phyloP scores from a whole-genome alignment of 2,113 vertebrate genomes.

The Chroicocephalus ridibundus region DNA sequence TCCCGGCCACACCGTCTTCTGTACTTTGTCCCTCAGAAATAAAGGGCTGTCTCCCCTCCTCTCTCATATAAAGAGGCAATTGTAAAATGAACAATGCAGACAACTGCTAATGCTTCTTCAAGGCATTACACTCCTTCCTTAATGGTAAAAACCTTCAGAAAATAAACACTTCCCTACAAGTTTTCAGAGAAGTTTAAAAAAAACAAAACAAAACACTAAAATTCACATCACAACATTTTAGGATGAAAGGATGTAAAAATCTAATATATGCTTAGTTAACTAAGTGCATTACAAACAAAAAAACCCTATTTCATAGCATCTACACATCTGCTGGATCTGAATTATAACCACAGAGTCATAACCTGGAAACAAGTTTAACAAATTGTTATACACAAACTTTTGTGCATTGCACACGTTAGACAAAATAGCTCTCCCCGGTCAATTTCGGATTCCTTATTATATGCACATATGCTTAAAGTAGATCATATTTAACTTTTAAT shows the following conservation, averaged over 20 bases:
- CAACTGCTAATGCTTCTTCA: not conserved
- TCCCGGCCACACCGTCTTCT: not conserved
- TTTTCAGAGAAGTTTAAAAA: not conserved
- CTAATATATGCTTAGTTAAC: not conserved
- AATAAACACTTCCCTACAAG: not conserved
- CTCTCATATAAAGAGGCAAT: not conserved
- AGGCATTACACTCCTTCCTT: not conserved
- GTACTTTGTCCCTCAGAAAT: not conserved
- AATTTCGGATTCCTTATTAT: not conserved
- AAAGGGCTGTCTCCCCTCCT: not conserved
- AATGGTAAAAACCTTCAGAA: not conserved
- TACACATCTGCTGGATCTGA: not conserved
- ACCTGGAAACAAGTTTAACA: not conserved
- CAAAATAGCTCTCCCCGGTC: not conserved
- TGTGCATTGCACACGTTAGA: rapidly evolving
- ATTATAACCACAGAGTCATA: not conserved
- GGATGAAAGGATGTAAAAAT: not conserved
- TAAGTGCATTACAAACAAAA: not conserved
- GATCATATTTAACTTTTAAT: not conserved
- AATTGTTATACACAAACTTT: not conserved
- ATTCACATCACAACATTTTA: not conserved
- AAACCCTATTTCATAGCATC: not conserved
- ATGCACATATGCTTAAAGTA: not conserved
- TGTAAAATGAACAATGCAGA: not conserved
- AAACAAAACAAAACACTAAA: not conserved